Evolutionary conservation across 2,888 invertebrate genomes (phyloP), one percentile per base, ranked within the genome.

Genomic region (Sarcophaga carnaria): DNA sequence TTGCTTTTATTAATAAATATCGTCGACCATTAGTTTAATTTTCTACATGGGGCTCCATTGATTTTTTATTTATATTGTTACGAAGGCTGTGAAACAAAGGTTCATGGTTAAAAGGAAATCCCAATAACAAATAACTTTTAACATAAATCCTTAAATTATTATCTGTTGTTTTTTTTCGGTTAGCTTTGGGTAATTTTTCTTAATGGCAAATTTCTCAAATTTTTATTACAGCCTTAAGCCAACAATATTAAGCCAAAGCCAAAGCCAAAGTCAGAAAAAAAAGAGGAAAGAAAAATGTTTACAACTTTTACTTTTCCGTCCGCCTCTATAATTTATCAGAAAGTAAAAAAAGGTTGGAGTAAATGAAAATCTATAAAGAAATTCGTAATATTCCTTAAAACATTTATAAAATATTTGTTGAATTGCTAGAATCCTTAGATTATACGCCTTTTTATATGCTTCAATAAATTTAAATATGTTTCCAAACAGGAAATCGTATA

Each of bases 391-490:
- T 37, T 45, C 17, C 14, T 66, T 37, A 37, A 17, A 54, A 12
- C 54, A 54, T 54, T 54, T 54, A 17, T 12, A 54, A 54, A 14
- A 54, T 54, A 54, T 14, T 54, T 54, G 12, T 54, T 54, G 12
- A 14, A 14, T 54, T 54, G 54, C 12, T 54, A 14, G 17, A 17
- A 54, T 54, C 17, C 17, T 54, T 54, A 17, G 2, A 14, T 14
- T 54, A 37, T 54, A 5, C 54, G 12, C 54, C 59, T 17, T 47
- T 67, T 72, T 25, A 11, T 72, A 62, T 70, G 62, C 49, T 76
- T 59, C 76, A 76, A 81, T 81, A 81, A 76, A 81, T 70, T 76
- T 81, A 76, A 81, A 81, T 81, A 81, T 69, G 70, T 47, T 77
- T 20, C 8, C 72, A 60, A 25, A 49, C 17, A 25, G 17, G n/a